Evolutionary conservation across 2,888 invertebrate genomes (phyloP), one percentile per base, ranked within the genome.

Genomic region (Dioctria linearis): DNA sequence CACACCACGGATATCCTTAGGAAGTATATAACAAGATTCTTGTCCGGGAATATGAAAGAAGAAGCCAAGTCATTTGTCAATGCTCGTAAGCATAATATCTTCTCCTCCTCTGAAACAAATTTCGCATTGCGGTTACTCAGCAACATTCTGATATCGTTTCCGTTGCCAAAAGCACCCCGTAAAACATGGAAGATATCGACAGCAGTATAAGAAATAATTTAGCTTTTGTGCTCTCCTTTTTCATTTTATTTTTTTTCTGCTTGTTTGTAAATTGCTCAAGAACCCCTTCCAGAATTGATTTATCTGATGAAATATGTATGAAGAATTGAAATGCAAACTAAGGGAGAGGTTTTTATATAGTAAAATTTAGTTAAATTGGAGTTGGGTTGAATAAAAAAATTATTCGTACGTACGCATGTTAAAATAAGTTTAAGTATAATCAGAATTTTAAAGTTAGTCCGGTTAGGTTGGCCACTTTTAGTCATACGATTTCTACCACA

Each of bases 31-130:
- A 59, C 43, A 40, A 76, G 63, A 63, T 76, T 43, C 63, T 46
- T 49, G 63, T 46, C 76, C 51, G 76, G 51, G 51, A 39, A 37
- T 49, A 46, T 49, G 13, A 13, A 75, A 43, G 51, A 46, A 76
- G 63, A 63, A 76, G 76, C 76, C 76, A 76, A 76, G 76, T 76
- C 76, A 76, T 76, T 76, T 76, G 76, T 76, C 76, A 76, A 76
- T 76, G 76, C 63, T 76, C 63, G 39, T 76, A 76, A 76, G 76
- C 49, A 76, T 63, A 76, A 57, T 59, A 73, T 73, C 63, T 49
- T 57, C 63, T 61, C 63, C 51, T 63, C 63, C 76, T 49, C 40
- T 46, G 49, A 76, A 49, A 63, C 76, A 76, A 76, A 76, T 76
- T 76, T 76, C 76, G 76, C 76, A 76, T 63, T 76, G 76, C 76